A percentile compares a stretch with the other conserved stretches of the same genome.
Evolutionary conservation across 2,888 invertebrate species (phyloP).

Genomic region (Thysanoteuthis rhombus): DNA sequence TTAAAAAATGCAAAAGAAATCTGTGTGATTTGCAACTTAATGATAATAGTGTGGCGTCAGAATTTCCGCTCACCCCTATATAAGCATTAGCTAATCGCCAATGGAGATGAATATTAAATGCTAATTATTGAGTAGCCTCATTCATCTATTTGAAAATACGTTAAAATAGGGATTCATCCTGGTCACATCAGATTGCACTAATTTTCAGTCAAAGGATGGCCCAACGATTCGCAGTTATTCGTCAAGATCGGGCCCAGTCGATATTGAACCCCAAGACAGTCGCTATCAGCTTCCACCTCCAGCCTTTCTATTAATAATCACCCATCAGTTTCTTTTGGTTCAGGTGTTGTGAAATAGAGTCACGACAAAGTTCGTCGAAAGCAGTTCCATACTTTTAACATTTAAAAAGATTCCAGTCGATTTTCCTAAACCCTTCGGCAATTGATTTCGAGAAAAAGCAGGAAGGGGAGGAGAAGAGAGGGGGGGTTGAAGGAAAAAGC

Average conservation of each 20-base stretch:
- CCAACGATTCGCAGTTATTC: neutral
- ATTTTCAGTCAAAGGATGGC: too few relatives aligned
- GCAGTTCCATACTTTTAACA: neutral
- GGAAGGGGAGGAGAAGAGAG: neutral
- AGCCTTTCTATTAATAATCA: neutral
- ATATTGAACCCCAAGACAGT: neutral
- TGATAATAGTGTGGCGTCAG: too few relatives aligned
- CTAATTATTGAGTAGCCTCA: too few relatives aligned
- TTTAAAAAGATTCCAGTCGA: neutral
- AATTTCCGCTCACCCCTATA: too few relatives aligned
- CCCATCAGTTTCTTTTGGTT: neutral
- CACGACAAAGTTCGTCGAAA: neutral
- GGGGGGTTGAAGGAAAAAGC: neutral
- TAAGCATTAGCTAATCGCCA: too few relatives aligned
- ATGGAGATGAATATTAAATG: too few relatives aligned
- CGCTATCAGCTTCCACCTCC: neutral
- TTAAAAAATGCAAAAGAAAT: too few relatives aligned
- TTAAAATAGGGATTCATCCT: too few relatives aligned
- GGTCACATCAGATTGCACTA: too few relatives aligned
- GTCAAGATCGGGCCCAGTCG: neutral
- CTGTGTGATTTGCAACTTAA: too few relatives aligned
- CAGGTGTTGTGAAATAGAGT: neutral
- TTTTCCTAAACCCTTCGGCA: neutral
- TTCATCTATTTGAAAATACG: too few relatives aligned
- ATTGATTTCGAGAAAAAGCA: neutral